phyloP scores from a whole-genome alignment of 2,797 vertebrate species.

The Sciurus carolinensis region DNA sequence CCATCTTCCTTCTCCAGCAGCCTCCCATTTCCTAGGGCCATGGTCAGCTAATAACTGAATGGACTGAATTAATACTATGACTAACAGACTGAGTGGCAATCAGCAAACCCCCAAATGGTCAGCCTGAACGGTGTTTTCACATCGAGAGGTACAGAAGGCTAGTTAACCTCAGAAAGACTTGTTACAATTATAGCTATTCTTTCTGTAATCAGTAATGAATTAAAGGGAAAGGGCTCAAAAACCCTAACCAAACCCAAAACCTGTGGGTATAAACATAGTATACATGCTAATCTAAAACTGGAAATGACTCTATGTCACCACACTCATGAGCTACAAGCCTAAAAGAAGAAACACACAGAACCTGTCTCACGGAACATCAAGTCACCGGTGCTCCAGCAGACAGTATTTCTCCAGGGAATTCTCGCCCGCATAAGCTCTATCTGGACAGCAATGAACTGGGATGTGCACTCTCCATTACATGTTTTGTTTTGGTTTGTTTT shows the following conservation, averaged over 20 bases:
- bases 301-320: rapidly evolving
- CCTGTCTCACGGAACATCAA: background rate
- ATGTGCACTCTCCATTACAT: background rate
- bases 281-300: background rate
- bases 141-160: background rate
- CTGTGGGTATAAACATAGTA: background rate
- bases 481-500: background rate
- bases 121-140: background rate
- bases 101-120: background rate
- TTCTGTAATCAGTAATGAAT: background rate
- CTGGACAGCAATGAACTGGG: background rate
- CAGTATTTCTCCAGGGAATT: background rate
- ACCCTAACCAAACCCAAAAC: background rate
- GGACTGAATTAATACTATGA: background rate
- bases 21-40: background rate
- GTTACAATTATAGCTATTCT: background rate
- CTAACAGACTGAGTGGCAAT: background rate
- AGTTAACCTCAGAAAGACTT: background rate
- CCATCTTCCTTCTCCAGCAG: background rate
- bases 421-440: background rate
- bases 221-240: background rate
- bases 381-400: background rate
- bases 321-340: rapidly evolving
- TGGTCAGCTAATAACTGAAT: background rate
- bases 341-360: background rate